Evolutionary conservation across 2,797 vertebrate genomes (phyloP), one percentile per base, ranked within the genome.

Genomic region (Margarornis squamiger): DNA sequence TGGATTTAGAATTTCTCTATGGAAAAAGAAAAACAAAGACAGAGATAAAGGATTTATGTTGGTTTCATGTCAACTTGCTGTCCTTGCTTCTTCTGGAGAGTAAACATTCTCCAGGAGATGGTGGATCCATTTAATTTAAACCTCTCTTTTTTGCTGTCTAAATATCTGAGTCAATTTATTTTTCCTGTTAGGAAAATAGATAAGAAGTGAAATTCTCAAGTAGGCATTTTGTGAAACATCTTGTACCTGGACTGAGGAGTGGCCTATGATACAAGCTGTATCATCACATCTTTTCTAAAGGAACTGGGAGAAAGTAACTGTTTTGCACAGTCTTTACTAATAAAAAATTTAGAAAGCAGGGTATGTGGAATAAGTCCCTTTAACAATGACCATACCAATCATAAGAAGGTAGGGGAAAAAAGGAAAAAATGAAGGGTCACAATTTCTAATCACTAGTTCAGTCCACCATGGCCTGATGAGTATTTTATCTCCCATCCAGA

Each of bases 1-100:
- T 93, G 98, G 98, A 77, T 99, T 98, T 85, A 97, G 88, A 97
- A 99, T 99, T 52, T 98, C 97, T 98, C 99, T 99, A 86, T 14
- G 48, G 45, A 77, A 89, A 71, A 94, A 93, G 18, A 70, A 76
- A 92, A 76, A 90, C 66, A 94, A 91, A 45, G 16, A 77, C 72
- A 66, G 41, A 73, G 65, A 45, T 30, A 55, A 68, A 71, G 29
- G 81, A 95, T 84, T 45, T 86, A 74, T 16, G 46, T 32, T 8
- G 12, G 23, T 52, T 65, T 92, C 87, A 51, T 19, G n/a, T 52
- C 93, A 81, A n/a, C 55, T 76, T 66, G 34, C 23, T 88, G 46
- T 15, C 27, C 72, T 63, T 58, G 70, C 34, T 51, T 19, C 38
- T 61, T 45, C 27, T 61, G 36, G 34, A 93, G 48, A 71, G 41